phyloP scores from a whole-genome alignment of 53 echinoderm and acorn worm species.

The Actinopyga echinites region DNA sequence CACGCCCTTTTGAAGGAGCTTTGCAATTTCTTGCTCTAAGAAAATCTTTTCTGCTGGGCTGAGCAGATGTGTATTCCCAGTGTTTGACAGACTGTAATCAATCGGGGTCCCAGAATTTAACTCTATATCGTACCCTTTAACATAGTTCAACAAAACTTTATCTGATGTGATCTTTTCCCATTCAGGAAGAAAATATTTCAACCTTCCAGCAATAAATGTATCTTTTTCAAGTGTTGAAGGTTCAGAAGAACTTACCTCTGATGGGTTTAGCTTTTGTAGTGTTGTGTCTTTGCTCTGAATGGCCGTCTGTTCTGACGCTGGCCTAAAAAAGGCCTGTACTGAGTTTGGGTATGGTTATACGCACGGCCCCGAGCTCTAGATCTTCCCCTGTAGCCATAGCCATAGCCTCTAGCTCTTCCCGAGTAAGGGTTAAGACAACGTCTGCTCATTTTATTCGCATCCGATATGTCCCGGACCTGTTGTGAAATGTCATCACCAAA shows the following conservation, averaged over 20 bases:
- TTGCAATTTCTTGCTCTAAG: constrained; percentile 7
- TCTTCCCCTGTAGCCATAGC: background rate
- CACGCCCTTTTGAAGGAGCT: background rate
- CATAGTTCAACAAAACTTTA: background rate
- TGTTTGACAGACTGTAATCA: background rate
- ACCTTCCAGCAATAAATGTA: background rate
- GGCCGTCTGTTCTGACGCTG: background rate
- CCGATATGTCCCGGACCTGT: background rate
- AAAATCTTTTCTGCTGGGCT: background rate
- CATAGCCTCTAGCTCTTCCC: constrained; percentile 12
- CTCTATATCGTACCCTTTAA: constrained; percentile 7
- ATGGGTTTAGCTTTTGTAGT: background rate
- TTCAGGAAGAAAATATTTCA: background rate
- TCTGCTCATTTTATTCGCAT: constrained; percentile 10
- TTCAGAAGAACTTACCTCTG: background rate
- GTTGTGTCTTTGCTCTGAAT: background rate
- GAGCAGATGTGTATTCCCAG: background rate
- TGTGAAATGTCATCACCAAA: constrained; percentile 5
- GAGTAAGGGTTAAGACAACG: background rate
- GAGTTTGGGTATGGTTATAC: background rate
- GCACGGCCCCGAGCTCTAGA: background rate
- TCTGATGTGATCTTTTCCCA: background rate
- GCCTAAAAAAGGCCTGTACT: constrained; percentile 14
- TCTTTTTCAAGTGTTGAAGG: background rate
- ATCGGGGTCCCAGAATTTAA: background rate